Evolutionary conservation across 2,797 vertebrate species (phyloP).

Genomic region (Lindbergichthys nudifrons): DNA sequence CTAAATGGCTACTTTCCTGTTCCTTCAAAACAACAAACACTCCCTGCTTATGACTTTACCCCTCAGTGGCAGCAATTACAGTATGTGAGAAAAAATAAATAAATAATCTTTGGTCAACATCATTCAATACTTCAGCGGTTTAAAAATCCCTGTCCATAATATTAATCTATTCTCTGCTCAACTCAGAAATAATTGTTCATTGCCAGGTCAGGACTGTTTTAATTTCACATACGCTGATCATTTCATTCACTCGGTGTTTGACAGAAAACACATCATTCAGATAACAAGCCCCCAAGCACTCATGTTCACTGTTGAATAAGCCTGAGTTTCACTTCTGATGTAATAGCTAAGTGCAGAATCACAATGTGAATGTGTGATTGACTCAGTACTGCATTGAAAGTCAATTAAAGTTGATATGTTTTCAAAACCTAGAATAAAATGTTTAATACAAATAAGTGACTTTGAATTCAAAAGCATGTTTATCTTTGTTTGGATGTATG

Average conservation of each 20-base stretch:
- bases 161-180: conserved; percentile 37
- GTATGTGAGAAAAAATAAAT: conserved; percentile 4
- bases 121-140: neutral
- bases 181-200: conserved; percentile 27
- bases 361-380: conserved; percentile 13
- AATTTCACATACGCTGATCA: conserved; percentile 26
- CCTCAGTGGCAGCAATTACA: conserved; percentile 17
- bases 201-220: conserved; percentile 8
- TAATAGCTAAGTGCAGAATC: conserved; percentile 14
- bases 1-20: conserved; percentile 10
- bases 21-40: conserved; percentile 18
- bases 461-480: neutral
- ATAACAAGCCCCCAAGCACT: conserved; percentile 42
- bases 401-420: too few species aligned
- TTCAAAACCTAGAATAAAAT: neutral
- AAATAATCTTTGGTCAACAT: conserved; percentile 2
- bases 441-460: neutral
- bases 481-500: conserved; percentile 7
- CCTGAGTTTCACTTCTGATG: conserved; percentile 33
- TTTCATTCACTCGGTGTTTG: conserved; percentile 45
- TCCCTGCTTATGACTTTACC: conserved; percentile 18
- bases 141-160: neutral
- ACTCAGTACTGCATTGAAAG: neutral
- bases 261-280: conserved; percentile 49
- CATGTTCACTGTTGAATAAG: conserved; percentile 36